Evolutionary conservation across 2,888 invertebrate genomes (phyloP).

Genomic region (Linnaemya vulpina): DNA sequence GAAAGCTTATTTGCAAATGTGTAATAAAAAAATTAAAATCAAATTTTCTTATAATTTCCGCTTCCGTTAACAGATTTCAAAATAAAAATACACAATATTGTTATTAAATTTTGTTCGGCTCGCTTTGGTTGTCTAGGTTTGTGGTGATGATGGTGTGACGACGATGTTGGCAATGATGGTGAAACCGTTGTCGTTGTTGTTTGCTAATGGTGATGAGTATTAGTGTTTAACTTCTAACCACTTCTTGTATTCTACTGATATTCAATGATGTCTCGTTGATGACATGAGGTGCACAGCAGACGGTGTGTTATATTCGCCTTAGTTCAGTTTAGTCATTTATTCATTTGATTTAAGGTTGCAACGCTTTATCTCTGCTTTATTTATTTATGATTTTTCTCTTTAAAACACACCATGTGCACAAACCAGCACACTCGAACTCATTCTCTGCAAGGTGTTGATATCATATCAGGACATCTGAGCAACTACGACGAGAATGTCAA

Average conservation of each 20-base stretch:
- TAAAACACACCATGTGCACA: conserved; percentile 38
- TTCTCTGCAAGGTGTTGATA: conserved; percentile 48
- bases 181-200: background rate
- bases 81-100: conserved; percentile 28
- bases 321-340: conserved; percentile 16
- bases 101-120: conserved; percentile 48
- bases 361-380: conserved; percentile 23
- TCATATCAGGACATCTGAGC: conserved; percentile 60
- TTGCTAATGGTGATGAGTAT: conserved; percentile 5
- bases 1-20: conserved; percentile 29
- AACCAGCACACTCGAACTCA: conserved; percentile 3
- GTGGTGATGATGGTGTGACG: background rate
- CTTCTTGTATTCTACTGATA: conserved; percentile 43
- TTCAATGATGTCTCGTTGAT: conserved; percentile 38
- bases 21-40: conserved; percentile 35
- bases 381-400: conserved; percentile 40
- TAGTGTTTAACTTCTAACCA: conserved; percentile 24
- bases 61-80: conserved; percentile 60
- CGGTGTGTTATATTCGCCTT: conserved; percentile 12
- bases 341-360: conserved; percentile 11
- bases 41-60: conserved; percentile 61
- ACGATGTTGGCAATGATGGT: background rate
- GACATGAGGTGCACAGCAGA: conserved; percentile 19
- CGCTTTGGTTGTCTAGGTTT: conserved; percentile 41
- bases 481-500: conserved; percentile 37